Conservation (phyloP, 2,797 vertebrate genomes). For the Antennarius maculatus region DNA sequence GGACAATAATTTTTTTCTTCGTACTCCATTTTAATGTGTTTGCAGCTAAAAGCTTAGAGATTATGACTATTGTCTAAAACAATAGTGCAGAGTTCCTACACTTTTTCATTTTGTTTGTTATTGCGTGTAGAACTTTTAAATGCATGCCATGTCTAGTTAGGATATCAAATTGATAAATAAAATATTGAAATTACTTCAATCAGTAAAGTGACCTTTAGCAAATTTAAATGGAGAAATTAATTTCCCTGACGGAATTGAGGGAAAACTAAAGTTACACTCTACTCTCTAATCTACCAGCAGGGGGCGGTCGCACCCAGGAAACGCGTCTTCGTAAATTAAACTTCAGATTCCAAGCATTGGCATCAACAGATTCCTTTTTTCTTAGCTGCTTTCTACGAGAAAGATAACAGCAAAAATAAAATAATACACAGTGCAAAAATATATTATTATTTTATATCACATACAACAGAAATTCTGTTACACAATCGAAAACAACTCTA, state of each 20-base stretch:
- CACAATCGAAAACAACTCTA: accelerated
- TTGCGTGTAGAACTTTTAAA: no score
- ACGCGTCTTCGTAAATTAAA: background rate
- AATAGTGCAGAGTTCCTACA: no score
- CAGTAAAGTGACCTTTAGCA: background rate
- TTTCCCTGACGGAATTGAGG: no score
- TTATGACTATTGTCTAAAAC: no score
- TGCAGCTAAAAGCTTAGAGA: no score
- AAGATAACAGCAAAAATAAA: background rate
- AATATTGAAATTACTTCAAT: background rate
- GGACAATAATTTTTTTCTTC: background rate
- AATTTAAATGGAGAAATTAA: no score
- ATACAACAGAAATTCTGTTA: accelerated
- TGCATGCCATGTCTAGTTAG: background rate
- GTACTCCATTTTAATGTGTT: no score
- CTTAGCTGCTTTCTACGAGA: background rate
- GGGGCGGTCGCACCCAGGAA: conserved; percentile 10
- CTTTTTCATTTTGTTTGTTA: no score
- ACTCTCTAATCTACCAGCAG: no score
- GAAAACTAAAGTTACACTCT: no score
- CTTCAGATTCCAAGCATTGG: background rate
- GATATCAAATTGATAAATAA: background rate
- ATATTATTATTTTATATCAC: accelerated
- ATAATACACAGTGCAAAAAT: accelerated
- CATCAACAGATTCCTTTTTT: conserved; percentile 9